These are phyloP conservation scores for Rhyacophila brunnea DNA, from an alignment of 1,140 invertebrate species.

Conservation along the genomic window DNA sequence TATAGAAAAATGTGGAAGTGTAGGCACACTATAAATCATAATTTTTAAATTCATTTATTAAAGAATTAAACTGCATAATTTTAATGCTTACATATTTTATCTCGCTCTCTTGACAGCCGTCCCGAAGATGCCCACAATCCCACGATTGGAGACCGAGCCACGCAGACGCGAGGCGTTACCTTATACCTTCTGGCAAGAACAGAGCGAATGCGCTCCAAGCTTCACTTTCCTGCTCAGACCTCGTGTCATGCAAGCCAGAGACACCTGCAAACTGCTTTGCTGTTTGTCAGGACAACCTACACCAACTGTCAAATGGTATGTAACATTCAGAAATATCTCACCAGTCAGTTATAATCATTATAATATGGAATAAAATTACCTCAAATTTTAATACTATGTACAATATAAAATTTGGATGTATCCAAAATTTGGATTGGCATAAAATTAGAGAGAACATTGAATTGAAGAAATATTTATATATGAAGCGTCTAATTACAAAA, in stretches of 20 bases:
- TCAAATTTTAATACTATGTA: no score
- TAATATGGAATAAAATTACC: no score
- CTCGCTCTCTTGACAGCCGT: constrained; percentile 62
- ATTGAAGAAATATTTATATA: no score
- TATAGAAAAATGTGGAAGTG: no score
- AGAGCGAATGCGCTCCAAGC: constrained; percentile 83
- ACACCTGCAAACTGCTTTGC: constrained; percentile 95
- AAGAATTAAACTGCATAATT: constrained; percentile 7
- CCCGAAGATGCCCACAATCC: constrained; percentile 77
- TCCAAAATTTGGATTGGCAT: no score
- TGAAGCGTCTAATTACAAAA: no score
- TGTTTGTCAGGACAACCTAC: constrained; percentile 92
- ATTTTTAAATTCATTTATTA: no score
- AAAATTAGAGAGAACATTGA: no score
- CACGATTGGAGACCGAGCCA: constrained; percentile 69
- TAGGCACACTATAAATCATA: no score
- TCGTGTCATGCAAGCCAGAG: constrained; percentile 93
- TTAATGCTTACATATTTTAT: constrained; percentile 14
- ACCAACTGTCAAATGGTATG: constrained; percentile 69
- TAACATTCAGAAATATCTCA: no score
- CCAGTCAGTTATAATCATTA: no score
- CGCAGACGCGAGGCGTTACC: constrained; percentile 77
- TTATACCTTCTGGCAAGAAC: constrained; percentile 86
- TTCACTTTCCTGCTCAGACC: constrained; percentile 97
- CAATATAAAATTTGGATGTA: no score